Evolutionary conservation across 1,140 invertebrate genomes (phyloP), one percentile per base, ranked within the genome.

Genomic region (Drosophila virilis): DNA sequence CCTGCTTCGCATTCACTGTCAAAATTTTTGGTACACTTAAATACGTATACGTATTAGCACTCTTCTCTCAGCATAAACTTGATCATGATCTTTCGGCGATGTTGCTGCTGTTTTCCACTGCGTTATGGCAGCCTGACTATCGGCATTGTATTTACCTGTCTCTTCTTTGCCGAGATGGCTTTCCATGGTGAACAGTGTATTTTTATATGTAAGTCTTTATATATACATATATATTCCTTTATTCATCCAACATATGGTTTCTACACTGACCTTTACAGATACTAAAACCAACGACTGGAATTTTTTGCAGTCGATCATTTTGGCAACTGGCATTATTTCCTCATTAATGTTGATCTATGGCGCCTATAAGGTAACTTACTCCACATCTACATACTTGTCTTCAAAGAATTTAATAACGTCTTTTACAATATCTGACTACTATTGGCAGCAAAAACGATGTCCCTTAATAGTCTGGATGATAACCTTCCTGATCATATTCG

Each of bases 161-260:
- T 74, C 35, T 62, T 79, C 55, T n/a, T 74, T 2, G 37, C 48
- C 33, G 83, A 86, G 43, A 54, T 83, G 33, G 17, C 71, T 5
- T 40, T 60, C 4, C 68, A 79, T 17, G 71, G 61, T 5, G 46
- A 61, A 6, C 50, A 70, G 2, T 54, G 50, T 9, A 0, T 82
- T 13, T 86, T 86, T 42, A 45, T 86, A 17, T 66, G 51, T 66
- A 59, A 78, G 72, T 61, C 17, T 8, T 12, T 7, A 32, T 28
- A n/a, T 8, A 28, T 8, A 17, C 4, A 32, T 28, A n/a, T 8
- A 8, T 43, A 13, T 28, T 5, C 9, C 13, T 5, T 8, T 2
- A 8, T n/a, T 2, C 22, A 6, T 6, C 4, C 9, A 9, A 32
- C 35, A 9, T 55, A 28, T 1, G 13, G n/a, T 17, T 15, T 45